Evolutionary conservation across 2,113 vertebrate species (phyloP).

Genomic region (Bombycilla garrulus): DNA sequence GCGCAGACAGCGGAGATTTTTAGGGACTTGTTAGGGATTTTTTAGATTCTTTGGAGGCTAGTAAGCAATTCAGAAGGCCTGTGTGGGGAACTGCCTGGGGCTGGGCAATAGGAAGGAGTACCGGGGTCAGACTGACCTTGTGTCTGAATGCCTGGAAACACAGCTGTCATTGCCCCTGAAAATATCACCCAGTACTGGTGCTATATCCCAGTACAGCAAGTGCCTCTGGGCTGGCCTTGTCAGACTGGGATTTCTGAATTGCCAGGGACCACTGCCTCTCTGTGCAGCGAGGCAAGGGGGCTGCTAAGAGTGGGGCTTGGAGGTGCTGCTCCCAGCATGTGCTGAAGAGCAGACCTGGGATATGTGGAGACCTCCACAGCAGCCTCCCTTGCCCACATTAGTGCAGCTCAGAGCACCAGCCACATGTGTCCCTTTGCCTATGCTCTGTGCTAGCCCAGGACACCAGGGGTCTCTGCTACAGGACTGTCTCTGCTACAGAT

Average conservation of each 20-base stretch:
- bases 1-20: background rate
- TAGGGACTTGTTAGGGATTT: background rate
- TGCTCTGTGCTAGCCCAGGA: background rate
- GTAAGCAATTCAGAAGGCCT: background rate
- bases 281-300: accelerated
- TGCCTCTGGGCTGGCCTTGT: background rate
- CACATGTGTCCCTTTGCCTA: background rate
- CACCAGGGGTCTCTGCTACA: background rate
- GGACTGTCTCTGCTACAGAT: background rate
- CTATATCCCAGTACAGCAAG: background rate
- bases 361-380: accelerated
- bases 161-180: background rate
- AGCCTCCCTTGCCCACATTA: background rate
- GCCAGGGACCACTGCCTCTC: background rate
- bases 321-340: background rate
- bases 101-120: background rate
- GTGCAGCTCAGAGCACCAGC: background rate
- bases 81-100: background rate
- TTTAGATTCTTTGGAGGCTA: background rate
- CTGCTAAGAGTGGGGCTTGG: background rate
- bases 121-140: background rate
- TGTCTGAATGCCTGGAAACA: background rate
- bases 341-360: background rate
- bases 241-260: background rate
- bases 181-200: background rate